Evolutionary conservation across 2,113 vertebrate species (phyloP).

Genomic region (Corythornis cristatus): DNA sequence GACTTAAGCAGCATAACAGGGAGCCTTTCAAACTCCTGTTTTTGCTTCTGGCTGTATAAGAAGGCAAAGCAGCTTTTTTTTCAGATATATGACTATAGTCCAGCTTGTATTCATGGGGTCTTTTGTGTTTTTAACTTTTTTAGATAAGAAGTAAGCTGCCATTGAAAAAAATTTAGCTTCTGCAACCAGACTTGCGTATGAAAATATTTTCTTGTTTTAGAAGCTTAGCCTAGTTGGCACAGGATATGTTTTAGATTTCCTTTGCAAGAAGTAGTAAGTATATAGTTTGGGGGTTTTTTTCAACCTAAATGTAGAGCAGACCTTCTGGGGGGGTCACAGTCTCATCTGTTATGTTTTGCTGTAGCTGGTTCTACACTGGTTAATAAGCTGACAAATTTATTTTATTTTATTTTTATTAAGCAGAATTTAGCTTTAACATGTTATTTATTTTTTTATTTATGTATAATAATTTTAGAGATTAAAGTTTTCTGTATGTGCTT

Average conservation of each 20-base stretch:
- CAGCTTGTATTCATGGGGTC: not conserved
- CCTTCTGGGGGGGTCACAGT: not conserved
- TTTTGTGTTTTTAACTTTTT: not conserved
- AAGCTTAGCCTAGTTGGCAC: not conserved
- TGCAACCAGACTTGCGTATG: not conserved
- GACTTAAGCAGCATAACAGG: not conserved
- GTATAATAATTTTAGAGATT: not conserved
- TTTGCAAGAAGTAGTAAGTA: not conserved
- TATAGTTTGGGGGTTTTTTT: not conserved
- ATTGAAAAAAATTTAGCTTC: not conserved
- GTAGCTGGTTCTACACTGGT: not conserved
- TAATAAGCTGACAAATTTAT: not conserved
- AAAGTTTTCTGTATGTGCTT: not conserved
- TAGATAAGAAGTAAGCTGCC: not conserved
- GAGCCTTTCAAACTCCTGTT: not conserved
- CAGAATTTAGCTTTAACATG: not conserved
- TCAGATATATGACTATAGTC: not conserved
- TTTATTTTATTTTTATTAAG: not conserved
- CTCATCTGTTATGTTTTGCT: not conserved
- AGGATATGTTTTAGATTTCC: not conserved
- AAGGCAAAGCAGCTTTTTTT: not conserved
- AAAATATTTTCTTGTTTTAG: not conserved
- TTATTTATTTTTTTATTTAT: not conserved
- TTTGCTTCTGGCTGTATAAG: not conserved
- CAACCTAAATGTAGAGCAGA: not conserved